phyloP scores from a whole-genome alignment of 2,113 vertebrate species.

The Tetraodon nigroviridis region DNA sequence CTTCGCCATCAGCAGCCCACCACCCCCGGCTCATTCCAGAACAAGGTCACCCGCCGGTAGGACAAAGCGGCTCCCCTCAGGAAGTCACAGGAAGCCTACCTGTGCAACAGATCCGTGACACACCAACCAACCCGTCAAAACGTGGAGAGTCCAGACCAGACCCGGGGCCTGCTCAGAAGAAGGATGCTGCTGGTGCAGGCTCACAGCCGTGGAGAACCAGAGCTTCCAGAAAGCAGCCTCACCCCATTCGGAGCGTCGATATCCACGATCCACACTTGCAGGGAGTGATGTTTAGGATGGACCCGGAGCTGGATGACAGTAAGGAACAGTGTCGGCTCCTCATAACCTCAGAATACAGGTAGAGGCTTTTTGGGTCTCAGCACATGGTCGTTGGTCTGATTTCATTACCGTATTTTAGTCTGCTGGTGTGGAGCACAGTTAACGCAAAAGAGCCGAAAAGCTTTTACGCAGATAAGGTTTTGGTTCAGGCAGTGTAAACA shows the following conservation, averaged over 20 bases:
- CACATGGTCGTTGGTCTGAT: too few relatives aligned
- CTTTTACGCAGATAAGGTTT: not conserved
- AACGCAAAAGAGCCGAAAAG: too few relatives aligned
- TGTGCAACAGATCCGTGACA: too few relatives aligned
- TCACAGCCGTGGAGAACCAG: slow-evolving; percentile 24
- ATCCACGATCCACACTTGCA: slow-evolving; percentile 74
- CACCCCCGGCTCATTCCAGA: not conserved
- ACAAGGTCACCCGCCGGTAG: not conserved
- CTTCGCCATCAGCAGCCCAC: slow-evolving; percentile 4
- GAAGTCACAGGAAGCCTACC: not conserved
- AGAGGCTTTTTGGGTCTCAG: slow-evolving; percentile 5
- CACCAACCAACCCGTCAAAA: slow-evolving; percentile 38
- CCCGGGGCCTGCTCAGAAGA: not conserved
- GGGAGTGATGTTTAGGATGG: slow-evolving; percentile 81
- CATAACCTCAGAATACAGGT: slow-evolving; percentile 82
- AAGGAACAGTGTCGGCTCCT: slow-evolving; percentile 72
- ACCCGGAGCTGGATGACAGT: slow-evolving; percentile 60
- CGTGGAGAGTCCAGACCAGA: slow-evolving; percentile 18
- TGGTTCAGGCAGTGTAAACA: too few relatives aligned
- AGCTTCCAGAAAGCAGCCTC: slow-evolving; percentile 77
- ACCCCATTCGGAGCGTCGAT: slow-evolving; percentile 72
- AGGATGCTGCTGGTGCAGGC: not conserved
- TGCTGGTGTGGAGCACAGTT: not conserved
- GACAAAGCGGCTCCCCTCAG: not conserved
- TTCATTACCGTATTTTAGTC: too few relatives aligned